phyloP scores from a whole-genome alignment of 2,888 invertebrate genomes.

The Steinernema scapterisci region DNA sequence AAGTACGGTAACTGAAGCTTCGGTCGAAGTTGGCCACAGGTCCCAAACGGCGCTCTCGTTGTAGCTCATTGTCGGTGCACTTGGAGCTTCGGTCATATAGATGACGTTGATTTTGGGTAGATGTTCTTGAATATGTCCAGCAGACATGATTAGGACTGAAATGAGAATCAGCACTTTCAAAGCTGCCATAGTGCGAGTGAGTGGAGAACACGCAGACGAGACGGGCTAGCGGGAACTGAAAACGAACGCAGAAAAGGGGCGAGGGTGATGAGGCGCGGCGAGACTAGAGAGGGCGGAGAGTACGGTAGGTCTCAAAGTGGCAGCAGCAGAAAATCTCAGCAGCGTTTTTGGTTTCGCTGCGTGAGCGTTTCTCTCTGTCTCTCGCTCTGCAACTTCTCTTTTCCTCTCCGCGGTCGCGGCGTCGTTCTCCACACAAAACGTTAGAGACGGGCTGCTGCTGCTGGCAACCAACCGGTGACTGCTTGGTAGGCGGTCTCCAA shows the following conservation, averaged over 20 bases:
- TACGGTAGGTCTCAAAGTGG: constrained; percentile 8
- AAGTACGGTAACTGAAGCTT: constrained; percentile 8
- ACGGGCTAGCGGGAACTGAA: not conserved
- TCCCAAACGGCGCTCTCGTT: constrained; percentile 18
- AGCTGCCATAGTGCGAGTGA: not conserved
- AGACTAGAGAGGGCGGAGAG: constrained; percentile 26
- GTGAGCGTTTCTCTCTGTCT: too few relatives aligned
- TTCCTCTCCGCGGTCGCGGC: too few relatives aligned
- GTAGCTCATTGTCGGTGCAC: not conserved
- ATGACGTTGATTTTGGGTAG: not conserved
- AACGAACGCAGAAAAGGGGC: not conserved
- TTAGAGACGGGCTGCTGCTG: not conserved
- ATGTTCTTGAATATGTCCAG: constrained; percentile 31
- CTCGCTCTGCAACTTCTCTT: too few relatives aligned
- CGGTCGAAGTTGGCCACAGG: constrained; percentile 5
- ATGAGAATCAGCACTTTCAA: not conserved
- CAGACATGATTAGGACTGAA: constrained; percentile 29
- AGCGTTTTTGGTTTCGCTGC: not conserved
- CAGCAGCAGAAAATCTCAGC: not conserved
- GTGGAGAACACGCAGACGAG: not conserved
- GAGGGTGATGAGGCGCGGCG: not conserved
- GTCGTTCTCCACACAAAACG: too few relatives aligned
- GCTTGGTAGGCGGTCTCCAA: constrained; percentile 28
- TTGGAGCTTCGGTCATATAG: not conserved
- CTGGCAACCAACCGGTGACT: not conserved